Conservation (phyloP, 2,888 invertebrate species). For the Drosophila eohydei region DNA sequence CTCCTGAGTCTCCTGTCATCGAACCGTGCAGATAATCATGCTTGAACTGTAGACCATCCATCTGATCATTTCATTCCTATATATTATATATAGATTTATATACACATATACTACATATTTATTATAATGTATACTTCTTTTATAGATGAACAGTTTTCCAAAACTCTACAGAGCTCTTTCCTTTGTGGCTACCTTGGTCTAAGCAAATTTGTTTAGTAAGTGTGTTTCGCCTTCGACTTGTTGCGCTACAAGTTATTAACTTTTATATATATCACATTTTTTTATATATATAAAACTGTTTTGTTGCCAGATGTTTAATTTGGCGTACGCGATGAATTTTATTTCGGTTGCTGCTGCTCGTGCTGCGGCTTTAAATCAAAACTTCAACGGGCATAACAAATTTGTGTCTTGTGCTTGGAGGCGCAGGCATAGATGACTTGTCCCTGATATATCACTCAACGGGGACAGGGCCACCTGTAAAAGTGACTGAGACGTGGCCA, state of each 20-base stretch:
- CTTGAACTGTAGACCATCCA: too few species aligned
- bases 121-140: too few species aligned
- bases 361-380: conserved; percentile 68
- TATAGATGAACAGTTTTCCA: too few species aligned
- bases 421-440: conserved; percentile 35
- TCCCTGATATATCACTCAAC: conserved; percentile 70
- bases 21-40: too few species aligned
- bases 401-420: conserved; percentile 18
- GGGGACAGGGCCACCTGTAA: conserved; percentile 69
- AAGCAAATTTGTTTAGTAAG: neutral
- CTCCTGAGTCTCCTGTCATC: too few species aligned
- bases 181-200: too few species aligned
- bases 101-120: too few species aligned
- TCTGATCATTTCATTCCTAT: too few species aligned
- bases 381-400: conserved; percentile 53
- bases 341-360: conserved; percentile 37
- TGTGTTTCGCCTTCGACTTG: neutral
- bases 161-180: too few species aligned
- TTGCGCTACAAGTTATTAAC: neutral
- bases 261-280: neutral
- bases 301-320: conserved; percentile 65
- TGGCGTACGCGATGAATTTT: conserved; percentile 68
- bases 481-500: conserved; percentile 67
- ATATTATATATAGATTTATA: too few species aligned
- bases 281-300: neutral